Conservation (phyloP, 2,113 vertebrate species). For the Mystacornis crossleyi region DNA sequence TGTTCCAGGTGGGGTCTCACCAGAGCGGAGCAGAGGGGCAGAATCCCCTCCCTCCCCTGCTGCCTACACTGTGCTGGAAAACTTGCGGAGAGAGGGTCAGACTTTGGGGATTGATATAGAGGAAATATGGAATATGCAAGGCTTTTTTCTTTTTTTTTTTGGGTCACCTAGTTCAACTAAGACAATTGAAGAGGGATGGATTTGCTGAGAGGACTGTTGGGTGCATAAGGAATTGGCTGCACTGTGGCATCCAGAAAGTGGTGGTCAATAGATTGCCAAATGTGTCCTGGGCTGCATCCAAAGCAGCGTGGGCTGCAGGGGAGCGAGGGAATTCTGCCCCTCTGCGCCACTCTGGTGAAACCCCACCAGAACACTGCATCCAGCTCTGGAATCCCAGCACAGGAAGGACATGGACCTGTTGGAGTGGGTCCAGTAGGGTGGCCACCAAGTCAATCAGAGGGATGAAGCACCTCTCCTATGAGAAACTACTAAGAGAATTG, state of each 20-base stretch:
- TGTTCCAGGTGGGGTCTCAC: not conserved
- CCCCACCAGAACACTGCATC: not conserved
- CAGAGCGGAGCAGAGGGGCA: not conserved
- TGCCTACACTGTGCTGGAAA: rapidly evolving
- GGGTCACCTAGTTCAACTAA: not conserved
- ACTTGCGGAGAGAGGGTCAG: too few species aligned
- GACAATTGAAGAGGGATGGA: not conserved
- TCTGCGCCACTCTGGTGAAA: not conserved
- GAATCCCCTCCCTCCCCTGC: not conserved
- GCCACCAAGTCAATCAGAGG: not conserved
- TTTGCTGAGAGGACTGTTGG: not conserved
- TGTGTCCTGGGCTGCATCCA: not conserved
- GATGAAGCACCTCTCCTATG: not conserved
- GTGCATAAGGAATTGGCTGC: too few species aligned
- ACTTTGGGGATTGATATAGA: not conserved
- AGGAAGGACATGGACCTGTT: not conserved
- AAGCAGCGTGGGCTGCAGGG: rapidly evolving
- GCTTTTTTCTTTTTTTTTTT: not conserved
- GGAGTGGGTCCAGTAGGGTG: not conserved
- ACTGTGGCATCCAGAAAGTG: not conserved
- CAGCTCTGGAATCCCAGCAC: not conserved
- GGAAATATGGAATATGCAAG: not conserved
- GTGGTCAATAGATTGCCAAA: not conserved
- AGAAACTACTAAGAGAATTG: not conserved
- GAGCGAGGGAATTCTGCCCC: not conserved